Conservation (phyloP, 2,888 invertebrate genomes). For the Eilema depressum region DNA sequence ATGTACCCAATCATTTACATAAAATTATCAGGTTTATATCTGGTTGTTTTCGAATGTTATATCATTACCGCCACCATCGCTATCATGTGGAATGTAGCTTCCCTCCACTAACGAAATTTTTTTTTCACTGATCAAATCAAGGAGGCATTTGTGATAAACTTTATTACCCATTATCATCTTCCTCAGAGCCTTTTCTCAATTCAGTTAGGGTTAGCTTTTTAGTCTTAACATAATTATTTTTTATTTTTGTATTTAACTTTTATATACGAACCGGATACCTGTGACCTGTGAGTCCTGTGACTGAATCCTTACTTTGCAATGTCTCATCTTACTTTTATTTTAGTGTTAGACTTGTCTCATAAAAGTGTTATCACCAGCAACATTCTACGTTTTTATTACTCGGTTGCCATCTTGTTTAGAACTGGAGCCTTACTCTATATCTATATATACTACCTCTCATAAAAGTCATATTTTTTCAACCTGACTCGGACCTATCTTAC, state of each 20-base stretch:
- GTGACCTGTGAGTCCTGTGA: too few species aligned
- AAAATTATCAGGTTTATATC: background rate
- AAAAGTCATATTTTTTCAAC: too few species aligned
- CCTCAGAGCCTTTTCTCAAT: too few species aligned
- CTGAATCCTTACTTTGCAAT: background rate
- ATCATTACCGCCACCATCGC: background rate
- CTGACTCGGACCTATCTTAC: too few species aligned
- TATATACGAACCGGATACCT: background rate
- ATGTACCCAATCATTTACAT: background rate
- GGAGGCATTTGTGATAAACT: too few species aligned
- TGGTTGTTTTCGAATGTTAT: background rate
- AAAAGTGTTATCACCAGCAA: constrained; percentile 37
- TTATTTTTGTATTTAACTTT: background rate
- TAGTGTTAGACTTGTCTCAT: constrained; percentile 18
- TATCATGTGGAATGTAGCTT: too few species aligned
- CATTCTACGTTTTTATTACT: constrained; percentile 37
- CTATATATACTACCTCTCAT: too few species aligned
- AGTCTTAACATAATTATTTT: background rate
- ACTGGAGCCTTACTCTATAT: too few species aligned
- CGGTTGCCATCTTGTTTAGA: constrained; percentile 24
- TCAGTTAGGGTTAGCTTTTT: too few species aligned
- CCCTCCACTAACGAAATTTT: too few species aligned
- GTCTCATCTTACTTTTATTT: constrained; percentile 8
- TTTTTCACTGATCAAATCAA: too few species aligned
- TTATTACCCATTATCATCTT: too few species aligned